A percentile compares a stretch with the other conserved stretches of the same genome.
These are phyloP conservation scores for Pachyseris speciosa DNA, from an alignment of 64 coral and sea anemone species.

Conservation along the genomic window DNA sequence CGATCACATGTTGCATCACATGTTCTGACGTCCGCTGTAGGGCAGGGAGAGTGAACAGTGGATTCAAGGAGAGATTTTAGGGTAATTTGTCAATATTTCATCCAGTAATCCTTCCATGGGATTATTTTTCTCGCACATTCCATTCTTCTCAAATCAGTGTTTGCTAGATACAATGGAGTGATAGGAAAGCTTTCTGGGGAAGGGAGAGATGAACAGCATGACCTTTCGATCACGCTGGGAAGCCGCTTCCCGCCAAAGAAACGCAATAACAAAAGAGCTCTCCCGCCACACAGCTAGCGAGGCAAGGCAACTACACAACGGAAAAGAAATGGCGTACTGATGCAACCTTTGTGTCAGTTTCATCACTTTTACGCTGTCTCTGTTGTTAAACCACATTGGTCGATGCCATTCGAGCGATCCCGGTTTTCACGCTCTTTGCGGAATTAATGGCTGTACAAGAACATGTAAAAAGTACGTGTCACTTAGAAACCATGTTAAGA, in stretches of 20 bases:
- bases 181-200: no score
- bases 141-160: no score
- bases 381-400: conserved; percentile 9
- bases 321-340: background rate
- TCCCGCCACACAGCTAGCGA: background rate
- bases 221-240: no score
- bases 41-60: background rate
- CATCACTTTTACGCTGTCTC: background rate
- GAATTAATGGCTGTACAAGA: conserved; percentile 36
- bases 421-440: conserved; percentile 40
- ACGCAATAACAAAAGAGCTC: background rate
- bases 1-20: background rate
- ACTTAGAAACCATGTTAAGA: conserved; percentile 3
- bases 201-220: no score
- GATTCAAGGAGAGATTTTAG: background rate
- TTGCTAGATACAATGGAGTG: no score
- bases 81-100: no score
- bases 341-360: background rate
- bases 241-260: no score
- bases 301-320: background rate
- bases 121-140: background rate
- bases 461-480: background rate
- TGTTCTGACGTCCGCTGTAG: background rate
- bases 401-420: background rate
- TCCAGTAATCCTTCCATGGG: background rate